These are phyloP conservation scores for Trichonephila inaurata DNA, from an alignment of 1,140 invertebrate genomes.

Conservation along the genomic window DNA sequence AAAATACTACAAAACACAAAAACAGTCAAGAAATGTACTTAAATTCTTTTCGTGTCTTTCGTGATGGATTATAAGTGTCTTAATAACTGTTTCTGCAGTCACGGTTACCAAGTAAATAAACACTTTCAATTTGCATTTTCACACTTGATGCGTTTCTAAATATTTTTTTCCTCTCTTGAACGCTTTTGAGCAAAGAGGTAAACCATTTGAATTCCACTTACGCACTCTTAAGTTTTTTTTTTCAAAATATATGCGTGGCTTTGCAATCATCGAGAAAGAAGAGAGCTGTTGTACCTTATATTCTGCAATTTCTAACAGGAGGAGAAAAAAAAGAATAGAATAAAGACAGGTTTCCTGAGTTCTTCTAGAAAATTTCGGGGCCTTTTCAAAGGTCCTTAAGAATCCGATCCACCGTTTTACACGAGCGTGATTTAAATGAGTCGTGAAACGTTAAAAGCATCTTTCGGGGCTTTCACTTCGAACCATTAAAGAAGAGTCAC, in stretches of 20 bases:
- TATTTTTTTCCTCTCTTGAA: background rate
- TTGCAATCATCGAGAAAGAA: slow-evolving; percentile 6
- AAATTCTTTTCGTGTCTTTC: background rate
- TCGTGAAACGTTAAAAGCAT: slow-evolving; percentile 74
- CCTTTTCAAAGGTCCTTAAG: slow-evolving; percentile 43
- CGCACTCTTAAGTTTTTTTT: slow-evolving; percentile 29
- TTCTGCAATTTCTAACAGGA: background rate
- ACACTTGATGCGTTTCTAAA: slow-evolving; percentile 20
- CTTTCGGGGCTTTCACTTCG: slow-evolving; percentile 22
- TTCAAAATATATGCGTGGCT: slow-evolving; percentile 27
- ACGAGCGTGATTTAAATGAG: slow-evolving; percentile 70
- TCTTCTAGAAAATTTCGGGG: background rate
- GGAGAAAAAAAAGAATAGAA: background rate
- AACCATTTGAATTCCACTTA: slow-evolving; percentile 54
- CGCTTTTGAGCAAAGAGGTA: slow-evolving; percentile 1
- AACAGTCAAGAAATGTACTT: background rate
- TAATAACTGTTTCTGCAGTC: slow-evolving; percentile 21
- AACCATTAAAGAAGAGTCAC: slow-evolving; percentile 69
- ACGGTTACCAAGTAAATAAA: slow-evolving; percentile 22
- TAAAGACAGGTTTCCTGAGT: slow-evolving; percentile 4
- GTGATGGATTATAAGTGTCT: background rate
- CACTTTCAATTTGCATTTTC: slow-evolving; percentile 16
- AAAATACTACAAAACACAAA: background rate
- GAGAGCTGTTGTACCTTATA: background rate
- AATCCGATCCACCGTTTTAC: slow-evolving; percentile 64